Evolutionary conservation across 2,797 vertebrate species (phyloP).

Genomic region (Gastrophryne carolinensis): DNA sequence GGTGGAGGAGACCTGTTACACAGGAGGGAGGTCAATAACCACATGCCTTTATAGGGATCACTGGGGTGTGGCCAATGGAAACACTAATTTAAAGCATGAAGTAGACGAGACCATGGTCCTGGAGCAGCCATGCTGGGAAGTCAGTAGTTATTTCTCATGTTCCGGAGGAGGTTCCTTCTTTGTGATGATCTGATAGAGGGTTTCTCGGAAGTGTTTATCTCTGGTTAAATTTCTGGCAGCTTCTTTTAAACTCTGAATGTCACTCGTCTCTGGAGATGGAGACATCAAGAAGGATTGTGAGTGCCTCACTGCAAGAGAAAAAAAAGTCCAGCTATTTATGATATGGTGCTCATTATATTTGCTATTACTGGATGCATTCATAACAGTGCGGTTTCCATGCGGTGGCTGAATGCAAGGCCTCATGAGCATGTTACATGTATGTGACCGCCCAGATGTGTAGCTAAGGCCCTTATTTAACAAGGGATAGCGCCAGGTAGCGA

Average conservation of each 20-base stretch:
- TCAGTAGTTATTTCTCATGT: not conserved
- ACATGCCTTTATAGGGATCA: too few species aligned
- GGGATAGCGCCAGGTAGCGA: too few species aligned
- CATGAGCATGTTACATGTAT: too few species aligned
- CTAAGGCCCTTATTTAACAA: too few species aligned
- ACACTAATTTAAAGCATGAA: too few species aligned
- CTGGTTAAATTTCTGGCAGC: constrained; percentile 78
- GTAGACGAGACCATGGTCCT: not conserved
- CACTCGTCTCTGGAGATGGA: constrained; percentile 65
- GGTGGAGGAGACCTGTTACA: too few species aligned
- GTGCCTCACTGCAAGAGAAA: constrained; percentile 80
- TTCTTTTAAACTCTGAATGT: constrained; percentile 83
- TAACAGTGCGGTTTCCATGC: not conserved
- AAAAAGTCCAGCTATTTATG: not conserved
- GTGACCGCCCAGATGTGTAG: too few species aligned
- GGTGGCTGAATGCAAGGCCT: too few species aligned
- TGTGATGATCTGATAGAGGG: constrained; percentile 81
- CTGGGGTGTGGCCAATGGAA: too few species aligned
- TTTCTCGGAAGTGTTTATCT: constrained; percentile 86
- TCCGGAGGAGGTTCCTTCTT: constrained; percentile 60
- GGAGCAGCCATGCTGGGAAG: not conserved
- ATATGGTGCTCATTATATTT: not conserved
- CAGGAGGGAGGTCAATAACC: too few species aligned
- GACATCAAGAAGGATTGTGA: constrained; percentile 85
- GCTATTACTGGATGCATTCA: not conserved